phyloP scores from a whole-genome alignment of 1,140 invertebrate genomes.

The Papilio aristodemus region DNA sequence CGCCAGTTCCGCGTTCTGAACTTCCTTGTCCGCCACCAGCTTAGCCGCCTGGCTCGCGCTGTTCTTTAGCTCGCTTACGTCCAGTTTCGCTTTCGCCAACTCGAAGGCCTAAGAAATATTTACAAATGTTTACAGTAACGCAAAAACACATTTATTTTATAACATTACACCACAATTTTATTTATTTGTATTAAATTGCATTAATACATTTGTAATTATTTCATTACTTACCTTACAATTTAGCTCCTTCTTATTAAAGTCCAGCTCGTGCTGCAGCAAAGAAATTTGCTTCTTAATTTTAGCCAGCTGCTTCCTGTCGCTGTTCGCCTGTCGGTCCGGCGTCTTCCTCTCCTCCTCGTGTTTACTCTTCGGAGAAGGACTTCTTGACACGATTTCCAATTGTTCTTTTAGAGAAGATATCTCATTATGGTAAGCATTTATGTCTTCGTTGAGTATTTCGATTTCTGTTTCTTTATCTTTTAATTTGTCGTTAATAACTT shows the following conservation, averaged over 20 bases:
- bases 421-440: slow-evolving; percentile 74
- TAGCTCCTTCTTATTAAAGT: slow-evolving; percentile 75
- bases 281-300: slow-evolving; percentile 81
- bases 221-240: slow-evolving; percentile 68
- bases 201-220: too few relatives aligned
- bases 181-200: slow-evolving; percentile 4
- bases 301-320: slow-evolving; percentile 63
- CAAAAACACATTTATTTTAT: too few relatives aligned
- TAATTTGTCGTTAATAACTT: slow-evolving; percentile 62
- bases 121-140: not conserved
- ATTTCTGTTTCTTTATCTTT: slow-evolving; percentile 78
- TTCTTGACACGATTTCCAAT: slow-evolving; percentile 64
- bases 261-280: slow-evolving; percentile 81
- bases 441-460: slow-evolving; percentile 77
- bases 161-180: too few relatives aligned
- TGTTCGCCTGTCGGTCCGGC: slow-evolving; percentile 49
- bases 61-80: slow-evolving; percentile 67
- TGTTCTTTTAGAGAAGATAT: slow-evolving; percentile 69
- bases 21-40: slow-evolving; percentile 75
- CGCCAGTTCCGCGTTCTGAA: slow-evolving; percentile 78
- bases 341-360: slow-evolving; percentile 51
- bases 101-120: slow-evolving; percentile 65
- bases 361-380: slow-evolving; percentile 69
- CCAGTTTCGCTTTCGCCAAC: slow-evolving; percentile 73
- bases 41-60: slow-evolving; percentile 54